phyloP scores from a whole-genome alignment of 1,140 invertebrate species.

The Cotesia vestalis region DNA sequence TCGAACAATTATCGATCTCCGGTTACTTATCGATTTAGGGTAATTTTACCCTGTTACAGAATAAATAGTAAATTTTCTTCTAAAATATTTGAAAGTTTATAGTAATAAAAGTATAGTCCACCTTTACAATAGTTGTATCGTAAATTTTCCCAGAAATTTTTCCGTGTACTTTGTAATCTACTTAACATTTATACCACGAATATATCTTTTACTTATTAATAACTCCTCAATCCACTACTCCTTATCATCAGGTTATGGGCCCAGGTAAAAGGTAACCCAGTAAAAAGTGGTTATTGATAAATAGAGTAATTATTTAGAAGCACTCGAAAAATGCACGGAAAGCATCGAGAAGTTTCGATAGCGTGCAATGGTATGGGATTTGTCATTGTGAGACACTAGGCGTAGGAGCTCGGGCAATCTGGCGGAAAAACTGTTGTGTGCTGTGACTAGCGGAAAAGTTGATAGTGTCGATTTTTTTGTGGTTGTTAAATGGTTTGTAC shows the following conservation, averaged over 20 bases:
- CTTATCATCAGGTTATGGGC: constrained; percentile 26
- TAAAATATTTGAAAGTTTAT: no score
- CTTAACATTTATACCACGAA: neutral
- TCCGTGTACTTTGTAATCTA: no score
- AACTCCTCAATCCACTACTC: neutral
- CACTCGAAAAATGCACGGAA: constrained; percentile 21
- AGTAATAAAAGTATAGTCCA: no score
- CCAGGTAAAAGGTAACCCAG: constrained; percentile 2
- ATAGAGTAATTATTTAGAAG: constrained; percentile 14
- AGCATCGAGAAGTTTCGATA: neutral
- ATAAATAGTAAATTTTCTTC: no score
- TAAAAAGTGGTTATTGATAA: neutral
- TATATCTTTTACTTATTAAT: neutral
- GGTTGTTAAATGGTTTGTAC: neutral
- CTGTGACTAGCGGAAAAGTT: neutral
- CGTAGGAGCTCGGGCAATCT: neutral
- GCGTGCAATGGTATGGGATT: constrained; percentile 18
- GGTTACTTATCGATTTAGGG: no score
- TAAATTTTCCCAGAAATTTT: no score
- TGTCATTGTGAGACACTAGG: constrained; percentile 8
- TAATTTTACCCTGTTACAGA: no score
- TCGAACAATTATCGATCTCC: no score
- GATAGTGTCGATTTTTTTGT: no score
- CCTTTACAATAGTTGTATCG: no score
- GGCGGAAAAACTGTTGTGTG: constrained; percentile 20